phyloP scores from a whole-genome alignment of 2,888 invertebrate genomes.

The Macroteleia sp. region DNA sequence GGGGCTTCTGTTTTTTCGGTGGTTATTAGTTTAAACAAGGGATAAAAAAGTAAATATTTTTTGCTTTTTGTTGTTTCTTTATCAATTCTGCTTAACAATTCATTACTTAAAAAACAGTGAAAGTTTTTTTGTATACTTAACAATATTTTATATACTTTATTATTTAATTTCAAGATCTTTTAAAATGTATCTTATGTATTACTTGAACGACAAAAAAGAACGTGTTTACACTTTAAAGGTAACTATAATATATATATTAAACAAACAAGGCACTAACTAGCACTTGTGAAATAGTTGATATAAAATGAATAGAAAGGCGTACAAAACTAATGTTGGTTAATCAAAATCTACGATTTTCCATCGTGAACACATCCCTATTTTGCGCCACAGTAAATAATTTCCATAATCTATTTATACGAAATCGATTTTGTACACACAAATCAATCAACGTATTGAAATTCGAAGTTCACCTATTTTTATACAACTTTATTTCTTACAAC shows the following conservation, averaged over 20 bases:
- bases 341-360: conserved; percentile 29
- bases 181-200: too few relatives aligned
- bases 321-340: conserved; percentile 44
- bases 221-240: too few relatives aligned
- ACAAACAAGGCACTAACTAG: conserved; percentile 58
- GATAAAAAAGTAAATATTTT: not conserved
- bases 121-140: too few relatives aligned
- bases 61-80: too few relatives aligned
- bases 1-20: not conserved
- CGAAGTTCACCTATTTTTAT: conserved; percentile 14
- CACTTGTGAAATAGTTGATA: conserved; percentile 43
- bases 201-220: too few relatives aligned
- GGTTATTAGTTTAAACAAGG: not conserved
- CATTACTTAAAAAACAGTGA: too few relatives aligned
- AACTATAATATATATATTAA: conserved; percentile 30
- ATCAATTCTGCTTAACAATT: too few relatives aligned
- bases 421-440: conserved; percentile 27
- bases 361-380: conserved; percentile 25
- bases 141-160: too few relatives aligned
- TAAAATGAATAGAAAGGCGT: conserved; percentile 53
- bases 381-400: conserved; percentile 12
- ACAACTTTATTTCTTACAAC: conserved; percentile 4
- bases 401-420: conserved; percentile 17
- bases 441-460: conserved; percentile 10
- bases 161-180: too few relatives aligned